These are phyloP conservation scores for Dunckerocampus dactyliophorus DNA, from an alignment of 2,113 vertebrate genomes.

Conservation along the genomic window DNA sequence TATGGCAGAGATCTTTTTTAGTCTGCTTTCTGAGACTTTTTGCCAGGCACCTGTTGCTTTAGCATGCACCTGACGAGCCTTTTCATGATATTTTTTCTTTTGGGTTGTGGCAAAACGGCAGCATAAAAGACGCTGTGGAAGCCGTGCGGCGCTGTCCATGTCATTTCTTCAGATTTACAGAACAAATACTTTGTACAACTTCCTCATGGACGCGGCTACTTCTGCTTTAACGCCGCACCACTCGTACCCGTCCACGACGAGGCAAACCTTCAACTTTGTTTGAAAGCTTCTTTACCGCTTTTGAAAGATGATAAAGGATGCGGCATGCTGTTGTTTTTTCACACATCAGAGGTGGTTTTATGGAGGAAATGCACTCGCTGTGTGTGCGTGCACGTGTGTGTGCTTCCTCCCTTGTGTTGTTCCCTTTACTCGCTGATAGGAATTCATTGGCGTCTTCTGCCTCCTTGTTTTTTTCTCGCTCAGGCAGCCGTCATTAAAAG, in stretches of 20 bases:
- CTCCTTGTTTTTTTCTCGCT: not conserved
- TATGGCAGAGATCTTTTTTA: too few species aligned
- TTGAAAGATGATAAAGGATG: slow-evolving; percentile 53
- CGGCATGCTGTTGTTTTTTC: slow-evolving; percentile 54
- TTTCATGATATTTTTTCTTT: too few species aligned
- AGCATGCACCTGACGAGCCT: too few species aligned
- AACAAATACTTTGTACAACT: slow-evolving; percentile 60
- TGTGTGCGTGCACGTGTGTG: slow-evolving; percentile 42
- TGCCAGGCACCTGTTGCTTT: too few species aligned
- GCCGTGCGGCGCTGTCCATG: too few species aligned
- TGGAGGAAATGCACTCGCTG: slow-evolving; percentile 68
- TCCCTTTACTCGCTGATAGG: slow-evolving; percentile 63
- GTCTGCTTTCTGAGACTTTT: too few species aligned
- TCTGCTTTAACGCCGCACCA: slow-evolving; percentile 47
- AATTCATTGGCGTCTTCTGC: slow-evolving; percentile 43
- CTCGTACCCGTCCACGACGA: too few species aligned
- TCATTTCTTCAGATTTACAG: slow-evolving; percentile 54
- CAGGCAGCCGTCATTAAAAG: not conserved
- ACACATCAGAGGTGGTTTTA: slow-evolving; percentile 65
- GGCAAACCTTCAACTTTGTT: too few species aligned
- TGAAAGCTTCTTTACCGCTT: too few species aligned
- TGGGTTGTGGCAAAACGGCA: too few species aligned
- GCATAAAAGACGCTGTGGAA: too few species aligned
- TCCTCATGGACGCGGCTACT: slow-evolving; percentile 57
- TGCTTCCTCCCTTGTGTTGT: slow-evolving; percentile 68